A percentile compares a stretch with the other conserved stretches of the same genome.
These are phyloP conservation scores for Globodera ellingtonae DNA, from an alignment of 1,140 invertebrate genomes.

Conservation along the genomic window DNA sequence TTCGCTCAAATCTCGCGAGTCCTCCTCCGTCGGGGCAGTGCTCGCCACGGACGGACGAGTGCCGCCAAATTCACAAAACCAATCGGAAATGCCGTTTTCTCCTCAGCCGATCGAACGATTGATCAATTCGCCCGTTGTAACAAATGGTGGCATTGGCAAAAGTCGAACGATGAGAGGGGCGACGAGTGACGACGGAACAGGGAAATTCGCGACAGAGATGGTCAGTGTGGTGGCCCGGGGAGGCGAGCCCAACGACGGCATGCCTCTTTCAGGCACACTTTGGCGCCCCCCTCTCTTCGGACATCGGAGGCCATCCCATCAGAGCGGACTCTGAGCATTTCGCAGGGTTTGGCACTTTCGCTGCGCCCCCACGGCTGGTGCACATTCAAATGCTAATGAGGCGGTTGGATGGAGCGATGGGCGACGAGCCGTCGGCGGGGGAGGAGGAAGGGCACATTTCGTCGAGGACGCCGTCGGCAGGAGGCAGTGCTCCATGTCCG, in stretches of 20 bases:
- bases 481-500: constrained; percentile 29
- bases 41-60: constrained; percentile 8
- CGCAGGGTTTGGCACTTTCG: background rate
- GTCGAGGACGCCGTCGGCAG: background rate
- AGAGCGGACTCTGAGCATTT: background rate
- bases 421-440: background rate
- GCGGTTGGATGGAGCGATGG: constrained; percentile 11
- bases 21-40: constrained; percentile 34
- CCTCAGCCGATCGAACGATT: background rate
- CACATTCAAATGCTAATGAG: constrained; percentile 37
- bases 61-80: background rate
- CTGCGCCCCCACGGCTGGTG: constrained; percentile 13
- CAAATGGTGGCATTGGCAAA: background rate
- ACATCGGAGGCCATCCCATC: background rate
- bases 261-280: background rate
- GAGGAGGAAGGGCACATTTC: constrained; percentile 14
- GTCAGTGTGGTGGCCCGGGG: background rate
- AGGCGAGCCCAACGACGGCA: too few relatives aligned
- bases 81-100: background rate
- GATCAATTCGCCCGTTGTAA: background rate
- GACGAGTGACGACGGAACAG: background rate
- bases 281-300: background rate
- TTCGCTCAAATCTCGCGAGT: constrained; percentile 58
- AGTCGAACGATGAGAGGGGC: background rate
- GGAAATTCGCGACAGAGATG: background rate